Conservation (phyloP, 2,797 vertebrate genomes). For the Urocyon cinereoargenteus region DNA sequence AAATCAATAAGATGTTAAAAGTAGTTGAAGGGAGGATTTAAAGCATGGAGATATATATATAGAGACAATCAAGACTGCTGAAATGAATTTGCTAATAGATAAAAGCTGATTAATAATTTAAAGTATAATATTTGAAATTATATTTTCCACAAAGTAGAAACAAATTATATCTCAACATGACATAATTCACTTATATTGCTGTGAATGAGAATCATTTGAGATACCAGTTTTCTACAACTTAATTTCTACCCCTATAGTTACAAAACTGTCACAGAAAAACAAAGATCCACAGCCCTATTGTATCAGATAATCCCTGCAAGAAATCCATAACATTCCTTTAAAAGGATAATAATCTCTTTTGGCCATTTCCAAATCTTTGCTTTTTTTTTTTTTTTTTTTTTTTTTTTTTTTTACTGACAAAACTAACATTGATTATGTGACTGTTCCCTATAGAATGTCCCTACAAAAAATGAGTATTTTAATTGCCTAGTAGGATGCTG, state of each 20-base stretch:
- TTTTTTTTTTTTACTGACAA: background rate
- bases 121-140: background rate
- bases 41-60: background rate
- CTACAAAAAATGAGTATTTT: slow-evolving; percentile 23
- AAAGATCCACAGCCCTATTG: background rate
- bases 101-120: slow-evolving; percentile 22
- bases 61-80: background rate
- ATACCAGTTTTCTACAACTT: background rate
- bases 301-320: background rate
- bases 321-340: background rate
- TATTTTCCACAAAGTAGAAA: background rate
- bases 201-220: background rate
- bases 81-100: slow-evolving; percentile 16
- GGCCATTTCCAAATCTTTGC: background rate
- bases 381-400: background rate
- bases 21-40: background rate
- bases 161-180: background rate
- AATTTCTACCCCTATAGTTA: background rate
- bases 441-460: background rate
- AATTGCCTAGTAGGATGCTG: background rate
- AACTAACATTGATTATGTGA: background rate
- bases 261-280: background rate
- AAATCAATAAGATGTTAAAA: background rate
- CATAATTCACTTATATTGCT: background rate
- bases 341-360: background rate